Evolutionary conservation across 2,888 invertebrate genomes (phyloP).

Genomic region (Polydrusus tereticollis): DNA sequence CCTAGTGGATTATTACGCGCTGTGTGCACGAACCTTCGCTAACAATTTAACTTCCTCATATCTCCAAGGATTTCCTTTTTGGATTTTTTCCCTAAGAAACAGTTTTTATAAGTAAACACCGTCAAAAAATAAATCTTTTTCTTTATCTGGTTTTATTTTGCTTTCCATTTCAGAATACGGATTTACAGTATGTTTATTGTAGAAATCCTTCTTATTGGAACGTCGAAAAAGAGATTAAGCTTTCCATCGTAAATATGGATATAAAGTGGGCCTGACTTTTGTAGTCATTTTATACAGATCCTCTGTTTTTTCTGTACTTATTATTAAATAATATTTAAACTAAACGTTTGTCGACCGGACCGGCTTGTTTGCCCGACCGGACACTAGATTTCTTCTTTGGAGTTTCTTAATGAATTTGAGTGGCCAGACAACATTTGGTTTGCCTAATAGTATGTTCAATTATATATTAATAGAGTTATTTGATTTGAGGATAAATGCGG

Average conservation of each 20-base stretch:
- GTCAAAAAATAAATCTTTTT: conserved; percentile 38
- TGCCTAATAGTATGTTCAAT: no score
- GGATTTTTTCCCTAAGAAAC: conserved; percentile 18
- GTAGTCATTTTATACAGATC: neutral
- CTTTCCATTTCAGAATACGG: conserved; percentile 34
- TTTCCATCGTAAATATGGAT: conserved; percentile 30
- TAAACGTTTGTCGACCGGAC: no score
- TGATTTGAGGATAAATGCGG: no score
- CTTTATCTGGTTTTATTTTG: conserved; percentile 30
- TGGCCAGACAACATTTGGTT: no score
- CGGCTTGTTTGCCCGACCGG: no score
- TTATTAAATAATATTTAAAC: no score
- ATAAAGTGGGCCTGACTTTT: neutral
- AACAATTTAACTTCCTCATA: conserved; percentile 36
- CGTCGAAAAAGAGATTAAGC: conserved; percentile 16
- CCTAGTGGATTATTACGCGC: neutral
- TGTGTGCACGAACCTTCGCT: conserved; percentile 14
- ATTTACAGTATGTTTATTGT: conserved; percentile 40
- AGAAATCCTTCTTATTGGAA: conserved; percentile 36
- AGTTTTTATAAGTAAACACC: conserved; percentile 26
- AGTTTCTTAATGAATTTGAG: no score
- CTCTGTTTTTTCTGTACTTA: neutral
- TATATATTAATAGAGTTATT: no score
- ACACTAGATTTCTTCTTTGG: no score
- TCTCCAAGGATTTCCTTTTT: conserved; percentile 20